Conservation (phyloP, 2,113 vertebrate genomes). For the Melanerpes formicivorus region DNA sequence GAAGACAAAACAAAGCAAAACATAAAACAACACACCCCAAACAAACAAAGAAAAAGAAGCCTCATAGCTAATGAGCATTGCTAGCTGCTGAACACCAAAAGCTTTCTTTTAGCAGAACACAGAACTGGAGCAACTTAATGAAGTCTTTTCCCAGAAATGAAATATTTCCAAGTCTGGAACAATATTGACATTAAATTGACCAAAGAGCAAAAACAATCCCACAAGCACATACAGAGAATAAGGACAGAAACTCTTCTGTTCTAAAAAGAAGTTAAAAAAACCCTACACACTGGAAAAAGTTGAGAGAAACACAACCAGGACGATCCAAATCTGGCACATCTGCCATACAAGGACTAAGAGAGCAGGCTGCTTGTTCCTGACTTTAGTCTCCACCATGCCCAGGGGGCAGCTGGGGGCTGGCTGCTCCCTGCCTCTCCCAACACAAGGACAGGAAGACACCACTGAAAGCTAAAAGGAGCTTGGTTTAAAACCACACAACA, state of each 20-base stretch:
- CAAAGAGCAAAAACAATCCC: not conserved
- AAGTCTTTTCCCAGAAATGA: not conserved
- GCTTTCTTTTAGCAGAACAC: not conserved
- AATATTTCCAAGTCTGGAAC: not conserved
- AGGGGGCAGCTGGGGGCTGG: not conserved
- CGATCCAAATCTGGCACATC: not conserved
- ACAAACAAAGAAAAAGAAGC: not conserved
- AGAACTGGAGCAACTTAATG: not conserved
- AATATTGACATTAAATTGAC: not conserved
- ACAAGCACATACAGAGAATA: not conserved
- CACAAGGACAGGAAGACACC: not conserved
- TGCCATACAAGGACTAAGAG: not conserved
- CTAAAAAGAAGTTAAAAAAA: not conserved
- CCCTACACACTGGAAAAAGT: not conserved
- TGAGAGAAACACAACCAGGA: not conserved
- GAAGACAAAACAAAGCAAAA: not conserved
- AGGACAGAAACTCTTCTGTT: not conserved
- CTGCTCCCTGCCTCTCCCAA: not conserved
- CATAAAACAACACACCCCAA: not conserved
- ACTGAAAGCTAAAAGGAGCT: accelerated
- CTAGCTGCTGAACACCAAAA: not conserved
- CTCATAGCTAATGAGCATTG: not conserved
- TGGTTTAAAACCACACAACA: accelerated
- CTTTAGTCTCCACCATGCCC: accelerated
- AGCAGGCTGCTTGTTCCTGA: accelerated